A percentile compares a stretch with the other conserved stretches of the same genome.
These are phyloP conservation scores for Nomada goodeniana DNA, from an alignment of 2,888 invertebrate species.

Conservation along the genomic window DNA sequence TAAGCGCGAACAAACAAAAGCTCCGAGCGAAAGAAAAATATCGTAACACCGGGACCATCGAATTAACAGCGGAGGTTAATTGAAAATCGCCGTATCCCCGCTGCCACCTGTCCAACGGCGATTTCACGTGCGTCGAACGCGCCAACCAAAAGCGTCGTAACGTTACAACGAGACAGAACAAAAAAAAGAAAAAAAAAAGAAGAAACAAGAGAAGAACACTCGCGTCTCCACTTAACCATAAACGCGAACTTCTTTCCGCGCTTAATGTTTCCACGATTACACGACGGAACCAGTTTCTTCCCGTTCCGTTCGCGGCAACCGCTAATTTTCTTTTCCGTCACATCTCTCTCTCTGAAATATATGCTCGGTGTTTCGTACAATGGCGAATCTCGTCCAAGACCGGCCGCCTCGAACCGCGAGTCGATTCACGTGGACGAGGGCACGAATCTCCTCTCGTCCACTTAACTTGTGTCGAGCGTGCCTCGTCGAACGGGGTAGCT, in stretches of 20 bases:
- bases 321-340: constrained; percentile 59
- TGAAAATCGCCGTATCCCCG: constrained; percentile 13
- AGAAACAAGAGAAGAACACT: neutral
- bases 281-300: constrained; percentile 48
- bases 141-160: too few species aligned
- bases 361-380: neutral
- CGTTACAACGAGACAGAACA: neutral
- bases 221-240: constrained; percentile 36
- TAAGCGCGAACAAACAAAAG: neutral
- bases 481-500: constrained; percentile 24
- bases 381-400: constrained; percentile 8
- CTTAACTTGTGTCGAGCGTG: constrained; percentile 52
- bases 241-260: constrained; percentile 56
- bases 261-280: constrained; percentile 59
- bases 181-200: too few species aligned
- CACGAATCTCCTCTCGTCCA: constrained; percentile 39
- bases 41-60: neutral
- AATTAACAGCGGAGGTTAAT: too few species aligned
- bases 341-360: constrained; percentile 43
- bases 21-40: constrained; percentile 25
- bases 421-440: constrained; percentile 10
- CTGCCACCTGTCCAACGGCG: too few species aligned
- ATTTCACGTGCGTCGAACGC: too few species aligned
- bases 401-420: neutral
- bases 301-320: neutral